Base-by-base conservation (phyloP, 2,888 invertebrate species). In the Oeneis ivallda region DNA sequence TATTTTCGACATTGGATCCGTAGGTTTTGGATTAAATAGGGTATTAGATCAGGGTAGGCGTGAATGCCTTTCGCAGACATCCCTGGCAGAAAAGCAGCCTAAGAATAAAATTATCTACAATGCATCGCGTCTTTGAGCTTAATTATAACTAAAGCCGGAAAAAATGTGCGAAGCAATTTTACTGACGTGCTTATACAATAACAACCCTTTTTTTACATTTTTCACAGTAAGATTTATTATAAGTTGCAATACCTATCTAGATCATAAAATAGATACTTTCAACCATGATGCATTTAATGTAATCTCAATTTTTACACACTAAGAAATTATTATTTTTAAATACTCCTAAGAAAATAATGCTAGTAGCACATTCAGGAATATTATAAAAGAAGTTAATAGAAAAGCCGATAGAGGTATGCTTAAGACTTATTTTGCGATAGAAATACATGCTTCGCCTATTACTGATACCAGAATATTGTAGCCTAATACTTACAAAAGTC, bases 401-500 rank as follows among this genome's bases (percentile, higher is more conserved):
- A 37, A 37, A n/a, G n/a, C n/a, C 11, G 13, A 41, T n/a, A n/a
- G 19, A 41, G 5, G 13, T 60, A 34, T 60, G 53, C 17, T 37
- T 37, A 17, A 1, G 32, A 26, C 26, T 26, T 17, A 15, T 63
- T 39, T 41, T 49, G 49, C 37, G 10, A n/a, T 63, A 57, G 7
- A n/a, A 57, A 50, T 41, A 15, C 54, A 62, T 62, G 53, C 61
- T 62, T 15, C 6, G 10, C 34, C 39, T 19, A 13, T 26, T 37
- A 50, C n/a, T 52, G 8, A 19, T 59, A 19, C 11, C n/a, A 43
- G 37, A 26, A 32, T 11, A n/a, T n/a, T n/a, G 6, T 50, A 26
- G 49, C 26, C 19, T 34, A 67, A 75, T 87, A 91, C 89, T 89
- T 81, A 91, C 91, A 80, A 85, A 85, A 64, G 79, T 79, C 64